Conservation (phyloP, 2,113 vertebrate species). For the Panthera leo region DNA sequence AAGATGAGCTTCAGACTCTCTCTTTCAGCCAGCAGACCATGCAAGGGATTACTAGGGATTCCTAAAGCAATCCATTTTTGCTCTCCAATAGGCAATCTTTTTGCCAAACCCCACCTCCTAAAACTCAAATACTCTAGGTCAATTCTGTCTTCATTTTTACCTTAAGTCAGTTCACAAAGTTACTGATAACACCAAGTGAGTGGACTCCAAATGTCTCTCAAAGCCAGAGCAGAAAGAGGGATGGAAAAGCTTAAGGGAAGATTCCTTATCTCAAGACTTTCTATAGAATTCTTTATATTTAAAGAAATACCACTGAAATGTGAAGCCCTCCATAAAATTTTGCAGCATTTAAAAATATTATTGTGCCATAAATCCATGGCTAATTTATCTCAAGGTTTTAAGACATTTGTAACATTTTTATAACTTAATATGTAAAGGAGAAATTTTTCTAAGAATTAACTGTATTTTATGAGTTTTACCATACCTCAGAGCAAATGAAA, state of each 20-base stretch:
- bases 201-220: not conserved
- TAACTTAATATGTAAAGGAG: not conserved
- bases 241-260: not conserved
- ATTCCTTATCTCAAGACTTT: not conserved
- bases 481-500: slow-evolving; percentile 28
- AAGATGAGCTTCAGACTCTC: not conserved
- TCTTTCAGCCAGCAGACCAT: not conserved
- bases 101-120: not conserved
- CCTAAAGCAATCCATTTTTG: not conserved
- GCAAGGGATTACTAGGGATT: not conserved
- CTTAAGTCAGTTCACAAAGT: not conserved
- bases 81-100: not conserved
- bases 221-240: not conserved
- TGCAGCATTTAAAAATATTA: slow-evolving; percentile 32
- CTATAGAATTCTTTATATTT: not conserved
- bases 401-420: not conserved
- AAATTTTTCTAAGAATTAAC: slow-evolving; percentile 23
- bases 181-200: not conserved
- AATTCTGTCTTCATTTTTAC: not conserved
- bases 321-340: not conserved
- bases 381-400: slow-evolving; percentile 25
- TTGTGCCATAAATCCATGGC: not conserved
- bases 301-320: not conserved
- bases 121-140: not conserved
- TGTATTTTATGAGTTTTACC: not conserved